Evolutionary conservation across 2,113 vertebrate species (phyloP).

Genomic region (Phrynosoma blainvillii): DNA sequence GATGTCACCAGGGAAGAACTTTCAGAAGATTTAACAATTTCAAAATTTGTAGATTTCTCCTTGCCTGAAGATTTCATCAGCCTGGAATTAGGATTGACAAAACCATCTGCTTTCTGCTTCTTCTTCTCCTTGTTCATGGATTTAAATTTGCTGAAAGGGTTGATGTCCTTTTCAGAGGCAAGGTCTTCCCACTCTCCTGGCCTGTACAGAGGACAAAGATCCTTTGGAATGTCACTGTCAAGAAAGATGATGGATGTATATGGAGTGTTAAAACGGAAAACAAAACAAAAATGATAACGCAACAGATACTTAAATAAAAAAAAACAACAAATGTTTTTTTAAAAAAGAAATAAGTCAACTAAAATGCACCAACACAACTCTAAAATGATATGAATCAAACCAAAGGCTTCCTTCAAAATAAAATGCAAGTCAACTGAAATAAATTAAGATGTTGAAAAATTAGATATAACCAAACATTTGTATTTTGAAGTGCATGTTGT

Average conservation of each 20-base stretch:
- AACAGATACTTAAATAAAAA: conserved; percentile 5
- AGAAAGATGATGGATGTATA: conserved; percentile 80
- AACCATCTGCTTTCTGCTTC: conserved; percentile 73
- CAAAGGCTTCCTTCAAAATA: conserved; percentile 60
- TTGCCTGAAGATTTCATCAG: conserved; percentile 49
- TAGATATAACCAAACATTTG: not conserved
- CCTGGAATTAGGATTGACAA: conserved; percentile 37
- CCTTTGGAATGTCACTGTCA: conserved; percentile 95
- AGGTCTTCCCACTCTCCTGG: conserved; percentile 98
- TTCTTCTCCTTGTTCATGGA: conserved; percentile 83
- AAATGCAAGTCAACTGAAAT: conserved; percentile 55
- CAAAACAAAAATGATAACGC: conserved; percentile 63
- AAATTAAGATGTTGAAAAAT: conserved; percentile 52
- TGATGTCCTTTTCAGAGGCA: conserved; percentile 92
- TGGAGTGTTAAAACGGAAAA: conserved; percentile 78
- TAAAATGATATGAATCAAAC: conserved; percentile 59
- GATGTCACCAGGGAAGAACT: conserved; percentile 53
- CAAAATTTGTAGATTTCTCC: conserved; percentile 68
- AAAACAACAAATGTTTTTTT: not conserved
- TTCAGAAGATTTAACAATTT: conserved; percentile 54
- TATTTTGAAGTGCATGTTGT: conserved; percentile 7
- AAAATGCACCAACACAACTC: conserved; percentile 62
- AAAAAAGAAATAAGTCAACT: conserved; percentile 58
- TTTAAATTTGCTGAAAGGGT: conserved; percentile 97
- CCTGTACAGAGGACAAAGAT: conserved; percentile 99